Evolutionary conservation across 2,797 vertebrate genomes (phyloP).

Genomic region (Anomalospiza imberbis): DNA sequence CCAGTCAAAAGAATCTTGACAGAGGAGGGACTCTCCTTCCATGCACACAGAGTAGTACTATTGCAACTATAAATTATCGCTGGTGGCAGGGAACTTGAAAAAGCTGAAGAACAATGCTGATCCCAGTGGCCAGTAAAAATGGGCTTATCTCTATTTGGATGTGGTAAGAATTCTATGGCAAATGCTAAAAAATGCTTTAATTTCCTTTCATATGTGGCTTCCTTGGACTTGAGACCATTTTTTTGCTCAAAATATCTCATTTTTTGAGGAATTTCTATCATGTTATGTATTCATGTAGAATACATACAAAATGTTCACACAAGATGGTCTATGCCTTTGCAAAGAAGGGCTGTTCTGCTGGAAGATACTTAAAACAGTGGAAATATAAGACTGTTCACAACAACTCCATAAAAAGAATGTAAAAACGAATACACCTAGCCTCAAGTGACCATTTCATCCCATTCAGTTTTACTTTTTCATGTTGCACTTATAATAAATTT

Average conservation of each 20-base stretch:
- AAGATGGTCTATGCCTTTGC: not conserved
- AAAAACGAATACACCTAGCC: not conserved
- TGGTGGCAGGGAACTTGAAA: not conserved
- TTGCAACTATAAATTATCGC: rapidly evolving
- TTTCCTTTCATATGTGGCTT: not conserved
- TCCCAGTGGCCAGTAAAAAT: not conserved
- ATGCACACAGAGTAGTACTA: not conserved
- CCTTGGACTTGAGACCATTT: not conserved
- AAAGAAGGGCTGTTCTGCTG: not conserved
- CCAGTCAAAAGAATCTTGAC: not conserved
- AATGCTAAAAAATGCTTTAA: not conserved
- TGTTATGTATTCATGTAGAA: not conserved
- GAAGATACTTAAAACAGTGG: not conserved
- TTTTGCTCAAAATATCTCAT: not conserved
- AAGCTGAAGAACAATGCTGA: not conserved
- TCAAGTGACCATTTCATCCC: not conserved
- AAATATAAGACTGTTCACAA: not conserved
- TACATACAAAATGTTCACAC: not conserved
- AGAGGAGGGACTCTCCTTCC: not conserved
- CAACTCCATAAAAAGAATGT: not conserved
- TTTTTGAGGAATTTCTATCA: not conserved
- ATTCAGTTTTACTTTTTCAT: not conserved
- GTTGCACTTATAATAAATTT: not conserved
- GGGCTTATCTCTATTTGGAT: not conserved
- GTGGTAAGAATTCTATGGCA: not conserved